These are phyloP conservation scores for Salminus brasiliensis DNA, from an alignment of 2,113 vertebrate genomes.

Conservation along the genomic window DNA sequence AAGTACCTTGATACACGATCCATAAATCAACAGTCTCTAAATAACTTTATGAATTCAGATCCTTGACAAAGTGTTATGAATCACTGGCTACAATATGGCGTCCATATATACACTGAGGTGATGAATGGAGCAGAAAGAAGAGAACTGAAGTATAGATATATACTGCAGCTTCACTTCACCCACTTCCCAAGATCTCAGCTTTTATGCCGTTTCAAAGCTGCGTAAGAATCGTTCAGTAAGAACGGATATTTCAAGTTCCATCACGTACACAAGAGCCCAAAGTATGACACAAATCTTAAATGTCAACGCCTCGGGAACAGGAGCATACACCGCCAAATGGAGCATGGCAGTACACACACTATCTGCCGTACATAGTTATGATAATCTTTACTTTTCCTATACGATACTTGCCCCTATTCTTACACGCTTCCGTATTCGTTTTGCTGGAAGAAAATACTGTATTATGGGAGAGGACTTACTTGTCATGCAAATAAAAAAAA, in stretches of 20 bases:
- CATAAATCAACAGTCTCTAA: constrained; percentile 8
- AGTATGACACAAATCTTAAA: constrained; percentile 60
- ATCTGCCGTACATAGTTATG: constrained; percentile 35
- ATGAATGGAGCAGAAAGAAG: constrained; percentile 22
- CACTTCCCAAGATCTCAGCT: neutral
- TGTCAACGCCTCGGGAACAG: constrained; percentile 50
- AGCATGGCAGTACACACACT: constrained; percentile 23
- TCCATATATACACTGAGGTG: constrained; percentile 16
- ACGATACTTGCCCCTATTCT: constrained; percentile 18
- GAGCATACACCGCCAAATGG: constrained; percentile 39
- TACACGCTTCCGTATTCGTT: neutral
- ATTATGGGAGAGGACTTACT: neutral
- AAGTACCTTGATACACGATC: neutral
- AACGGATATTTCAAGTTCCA: constrained; percentile 52
- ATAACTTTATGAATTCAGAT: constrained; percentile 27
- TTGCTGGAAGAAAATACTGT: neutral
- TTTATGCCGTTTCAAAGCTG: constrained; percentile 19
- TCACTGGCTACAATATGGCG: neutral
- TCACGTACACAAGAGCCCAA: constrained; percentile 54
- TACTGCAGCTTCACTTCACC: neutral
- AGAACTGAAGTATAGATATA: constrained; percentile 11
- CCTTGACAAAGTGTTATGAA: constrained; percentile 26
- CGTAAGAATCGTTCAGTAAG: constrained; percentile 40
- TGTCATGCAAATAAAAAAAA: neutral
- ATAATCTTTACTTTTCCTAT: constrained; percentile 35